Evolutionary conservation across 2,797 vertebrate genomes (phyloP).

Genomic region (Anisognathus igniventris): DNA sequence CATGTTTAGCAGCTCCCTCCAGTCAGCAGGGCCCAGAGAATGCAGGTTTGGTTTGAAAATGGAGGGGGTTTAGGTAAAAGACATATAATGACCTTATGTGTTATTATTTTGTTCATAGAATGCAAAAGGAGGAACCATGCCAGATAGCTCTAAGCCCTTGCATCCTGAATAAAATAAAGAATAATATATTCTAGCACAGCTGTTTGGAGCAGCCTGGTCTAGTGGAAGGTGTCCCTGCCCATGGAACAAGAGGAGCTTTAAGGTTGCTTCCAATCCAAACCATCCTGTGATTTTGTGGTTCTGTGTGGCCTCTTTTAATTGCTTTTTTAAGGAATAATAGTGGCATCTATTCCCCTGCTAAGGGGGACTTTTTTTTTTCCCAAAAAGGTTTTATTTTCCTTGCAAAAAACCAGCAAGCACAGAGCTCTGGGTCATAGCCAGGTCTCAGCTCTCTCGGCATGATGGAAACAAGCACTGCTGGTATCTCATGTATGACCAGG

Average conservation of each 20-base stretch:
- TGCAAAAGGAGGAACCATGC: neutral
- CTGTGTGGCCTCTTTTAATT: neutral
- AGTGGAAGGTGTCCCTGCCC: neutral
- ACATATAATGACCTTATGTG: accelerated
- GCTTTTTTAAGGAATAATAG: neutral
- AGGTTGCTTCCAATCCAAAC: neutral
- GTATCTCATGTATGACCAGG: neutral
- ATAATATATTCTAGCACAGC: neutral
- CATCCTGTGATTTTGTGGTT: neutral
- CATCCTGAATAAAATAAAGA: neutral
- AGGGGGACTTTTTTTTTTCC: neutral
- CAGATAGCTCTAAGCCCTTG: neutral
- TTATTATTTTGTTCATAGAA: neutral
- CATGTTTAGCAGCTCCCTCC: neutral
- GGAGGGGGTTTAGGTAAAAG: neutral
- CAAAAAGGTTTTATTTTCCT: accelerated
- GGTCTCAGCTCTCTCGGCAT: neutral
- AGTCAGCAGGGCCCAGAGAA: neutral
- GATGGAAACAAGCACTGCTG: neutral
- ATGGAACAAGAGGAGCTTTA: neutral
- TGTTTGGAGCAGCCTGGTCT: neutral
- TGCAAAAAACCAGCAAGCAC: neutral
- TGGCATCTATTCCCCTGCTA: neutral
- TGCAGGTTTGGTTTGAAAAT: neutral
- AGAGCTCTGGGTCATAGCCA: accelerated